phyloP scores from a whole-genome alignment of 2,888 invertebrate species.

The Nephrotoma flavescens region DNA sequence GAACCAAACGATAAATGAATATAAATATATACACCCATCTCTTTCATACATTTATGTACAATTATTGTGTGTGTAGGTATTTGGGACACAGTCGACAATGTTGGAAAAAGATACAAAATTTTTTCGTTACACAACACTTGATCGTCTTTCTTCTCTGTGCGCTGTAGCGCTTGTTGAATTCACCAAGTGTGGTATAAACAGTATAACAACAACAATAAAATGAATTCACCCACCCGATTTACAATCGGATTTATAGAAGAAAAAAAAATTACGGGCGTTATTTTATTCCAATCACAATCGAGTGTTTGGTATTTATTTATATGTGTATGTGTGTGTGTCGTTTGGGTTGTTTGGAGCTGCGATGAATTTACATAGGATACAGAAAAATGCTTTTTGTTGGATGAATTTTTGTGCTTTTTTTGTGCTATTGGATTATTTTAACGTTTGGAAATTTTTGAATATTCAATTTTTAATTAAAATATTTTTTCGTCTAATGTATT shows the following conservation, averaged over 20 bases:
- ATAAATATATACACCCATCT: not conserved
- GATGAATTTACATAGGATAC: not conserved
- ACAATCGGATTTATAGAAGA: not conserved
- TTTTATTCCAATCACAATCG: not conserved
- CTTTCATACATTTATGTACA: not conserved
- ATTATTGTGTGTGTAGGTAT: not conserved
- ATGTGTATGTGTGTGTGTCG: not conserved
- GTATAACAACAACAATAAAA: not conserved
- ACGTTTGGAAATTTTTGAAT: not conserved
- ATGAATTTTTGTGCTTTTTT: not conserved
- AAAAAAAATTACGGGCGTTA: not conserved
- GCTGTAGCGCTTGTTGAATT: not conserved
- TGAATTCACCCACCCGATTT: not conserved
- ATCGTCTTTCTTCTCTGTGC: not conserved
- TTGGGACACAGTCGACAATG: not conserved
- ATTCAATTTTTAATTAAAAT: not conserved
- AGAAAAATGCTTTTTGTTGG: not conserved
- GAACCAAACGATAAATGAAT: not conserved
- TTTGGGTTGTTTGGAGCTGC: not conserved
- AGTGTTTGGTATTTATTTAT: not conserved
- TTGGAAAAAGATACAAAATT: not conserved
- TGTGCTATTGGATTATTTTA: not conserved
- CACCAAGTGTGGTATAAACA: not conserved
- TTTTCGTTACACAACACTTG: not conserved
- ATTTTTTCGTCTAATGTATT: not conserved